A percentile compares a stretch with the other conserved stretches of the same genome.
phyloP scores from a whole-genome alignment of 2,113 vertebrate species.

The Lophochroa leadbeateri region DNA sequence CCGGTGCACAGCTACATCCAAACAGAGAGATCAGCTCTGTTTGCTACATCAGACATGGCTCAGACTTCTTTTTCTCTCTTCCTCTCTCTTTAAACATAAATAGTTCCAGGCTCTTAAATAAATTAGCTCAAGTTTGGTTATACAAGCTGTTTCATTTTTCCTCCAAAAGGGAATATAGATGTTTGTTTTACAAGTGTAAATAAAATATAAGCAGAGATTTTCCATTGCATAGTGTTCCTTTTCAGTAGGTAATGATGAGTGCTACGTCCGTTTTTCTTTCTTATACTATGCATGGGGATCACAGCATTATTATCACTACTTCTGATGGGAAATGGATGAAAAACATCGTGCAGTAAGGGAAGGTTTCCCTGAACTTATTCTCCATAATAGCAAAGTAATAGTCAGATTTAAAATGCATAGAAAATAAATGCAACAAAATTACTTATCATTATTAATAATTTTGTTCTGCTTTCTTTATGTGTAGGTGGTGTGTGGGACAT shows the following conservation, averaged over 20 bases:
- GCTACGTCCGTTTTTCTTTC: background rate
- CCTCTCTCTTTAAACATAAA: constrained; percentile 32
- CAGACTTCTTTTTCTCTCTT: background rate
- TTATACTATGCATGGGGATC: background rate
- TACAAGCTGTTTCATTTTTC: constrained; percentile 31
- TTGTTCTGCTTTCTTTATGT: background rate
- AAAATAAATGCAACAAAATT: background rate
- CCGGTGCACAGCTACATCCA: constrained; percentile 25
- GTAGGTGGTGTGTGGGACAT: background rate
- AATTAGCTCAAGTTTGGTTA: constrained; percentile 19
- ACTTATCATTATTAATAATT: background rate
- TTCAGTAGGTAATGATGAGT: background rate
- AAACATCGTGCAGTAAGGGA: background rate
- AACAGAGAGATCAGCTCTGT: constrained; percentile 43
- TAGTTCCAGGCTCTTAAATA: constrained; percentile 37
- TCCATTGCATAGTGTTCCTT: background rate
- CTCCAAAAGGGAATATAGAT: background rate
- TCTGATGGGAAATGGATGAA: background rate
- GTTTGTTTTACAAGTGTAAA: constrained; percentile 42
- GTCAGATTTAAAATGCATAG: background rate
- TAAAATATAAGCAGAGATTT: constrained; percentile 20
- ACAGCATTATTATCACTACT: background rate
- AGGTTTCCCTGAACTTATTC: background rate
- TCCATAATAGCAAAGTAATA: background rate
- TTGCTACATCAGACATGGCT: constrained; percentile 33